Evolutionary conservation across 1,140 invertebrate species (phyloP).

Genomic region (Archegozetes longisetosus): DNA sequence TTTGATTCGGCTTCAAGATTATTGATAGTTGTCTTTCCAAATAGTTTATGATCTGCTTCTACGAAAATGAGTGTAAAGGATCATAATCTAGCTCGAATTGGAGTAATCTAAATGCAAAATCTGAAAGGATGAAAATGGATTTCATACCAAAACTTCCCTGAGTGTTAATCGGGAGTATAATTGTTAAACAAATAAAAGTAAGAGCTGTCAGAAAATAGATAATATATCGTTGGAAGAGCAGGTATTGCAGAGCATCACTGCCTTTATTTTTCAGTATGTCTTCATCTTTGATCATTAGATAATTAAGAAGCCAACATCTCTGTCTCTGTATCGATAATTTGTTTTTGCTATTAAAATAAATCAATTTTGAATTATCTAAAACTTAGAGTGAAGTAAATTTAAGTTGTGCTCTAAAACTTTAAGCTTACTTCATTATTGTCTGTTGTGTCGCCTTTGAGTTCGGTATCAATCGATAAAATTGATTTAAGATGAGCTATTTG

Average conservation of each 20-base stretch:
- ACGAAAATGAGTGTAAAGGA: neutral
- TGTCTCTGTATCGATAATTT: neutral
- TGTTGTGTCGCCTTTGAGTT: too few relatives aligned
- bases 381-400: neutral
- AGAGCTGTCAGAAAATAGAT: constrained; percentile 64
- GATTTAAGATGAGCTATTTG: too few relatives aligned
- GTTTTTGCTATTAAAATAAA: neutral
- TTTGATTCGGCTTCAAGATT: neutral
- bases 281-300: constrained; percentile 43
- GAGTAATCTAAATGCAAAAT: too few relatives aligned
- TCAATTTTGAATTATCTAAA: neutral
- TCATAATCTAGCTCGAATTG: neutral
- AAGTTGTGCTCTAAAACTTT: neutral
- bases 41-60: neutral
- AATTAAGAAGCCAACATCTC: constrained; percentile 11
- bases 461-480: too few relatives aligned
- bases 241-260: constrained; percentile 76
- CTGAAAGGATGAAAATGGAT: neutral
- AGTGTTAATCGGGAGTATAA: constrained; percentile 37
- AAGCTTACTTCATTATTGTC: too few relatives aligned
- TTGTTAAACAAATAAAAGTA: constrained; percentile 41
- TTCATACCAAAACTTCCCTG: constrained; percentile 23
- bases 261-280: constrained; percentile 71
- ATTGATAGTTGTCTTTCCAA: constrained; percentile 9
- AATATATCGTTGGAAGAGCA: constrained; percentile 80